Evolutionary conservation across 1,140 invertebrate species (phyloP).

Genomic region (Sitobion miscanthi): DNA sequence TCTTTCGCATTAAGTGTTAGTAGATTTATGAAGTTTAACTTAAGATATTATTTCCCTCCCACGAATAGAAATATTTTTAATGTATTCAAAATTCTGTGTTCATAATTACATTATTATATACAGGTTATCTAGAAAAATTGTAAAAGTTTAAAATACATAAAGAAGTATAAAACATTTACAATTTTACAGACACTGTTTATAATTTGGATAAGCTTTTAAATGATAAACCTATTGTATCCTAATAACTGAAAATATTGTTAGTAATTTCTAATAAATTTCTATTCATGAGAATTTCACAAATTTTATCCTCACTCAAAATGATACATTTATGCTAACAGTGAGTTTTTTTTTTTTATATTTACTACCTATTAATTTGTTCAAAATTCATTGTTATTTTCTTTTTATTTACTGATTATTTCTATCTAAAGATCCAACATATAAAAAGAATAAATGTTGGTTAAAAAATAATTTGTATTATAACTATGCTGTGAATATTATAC

Average conservation of each 20-base stretch:
- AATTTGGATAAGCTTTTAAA: not conserved
- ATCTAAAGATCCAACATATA: not conserved
- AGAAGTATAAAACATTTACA: not conserved
- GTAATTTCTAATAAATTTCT: not conserved
- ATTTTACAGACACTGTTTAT: not conserved
- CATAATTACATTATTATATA: not conserved
- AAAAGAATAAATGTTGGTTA: not conserved
- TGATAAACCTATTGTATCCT: not conserved
- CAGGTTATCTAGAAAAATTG: not conserved
- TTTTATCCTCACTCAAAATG: not conserved
- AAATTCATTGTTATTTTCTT: not conserved
- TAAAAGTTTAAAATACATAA: not conserved
- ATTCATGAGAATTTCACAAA: not conserved
- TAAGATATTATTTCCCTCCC: slow-evolving; percentile 9
- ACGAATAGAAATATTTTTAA: not conserved
- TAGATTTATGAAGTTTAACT: slow-evolving; percentile 31
- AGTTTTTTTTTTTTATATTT: not conserved
- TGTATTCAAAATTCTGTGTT: not conserved
- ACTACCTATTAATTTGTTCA: not conserved
- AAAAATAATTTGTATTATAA: not conserved
- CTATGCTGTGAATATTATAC: not conserved
- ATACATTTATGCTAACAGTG: not conserved
- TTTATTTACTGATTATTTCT: not conserved
- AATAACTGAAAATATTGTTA: not conserved
- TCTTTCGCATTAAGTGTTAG: slow-evolving; percentile 34